A percentile compares a stretch with the other conserved stretches of the same genome.
Evolutionary conservation across 2,113 vertebrate genomes (phyloP).

Genomic region (Podocnemis expansa): DNA sequence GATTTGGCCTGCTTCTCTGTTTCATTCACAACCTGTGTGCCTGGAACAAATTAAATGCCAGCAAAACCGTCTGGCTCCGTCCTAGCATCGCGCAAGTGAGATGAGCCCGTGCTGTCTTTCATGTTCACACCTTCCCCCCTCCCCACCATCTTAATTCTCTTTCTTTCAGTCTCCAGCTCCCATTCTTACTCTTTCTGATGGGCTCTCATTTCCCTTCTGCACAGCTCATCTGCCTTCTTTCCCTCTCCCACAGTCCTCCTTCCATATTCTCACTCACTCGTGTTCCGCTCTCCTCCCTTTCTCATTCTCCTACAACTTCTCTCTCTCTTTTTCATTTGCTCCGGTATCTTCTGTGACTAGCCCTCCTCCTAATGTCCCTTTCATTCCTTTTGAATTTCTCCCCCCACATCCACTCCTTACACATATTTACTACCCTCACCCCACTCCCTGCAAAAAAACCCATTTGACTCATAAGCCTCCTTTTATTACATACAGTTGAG

Average conservation of each 20-base stretch:
- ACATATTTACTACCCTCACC: neutral
- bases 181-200: neutral
- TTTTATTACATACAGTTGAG: neutral
- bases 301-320: neutral
- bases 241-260: neutral
- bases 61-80: neutral
- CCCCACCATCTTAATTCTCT: neutral
- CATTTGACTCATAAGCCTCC: neutral
- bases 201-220: rapidly evolving
- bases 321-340: neutral
- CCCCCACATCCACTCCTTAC: neutral
- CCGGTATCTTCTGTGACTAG: neutral
- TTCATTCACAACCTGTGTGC: neutral
- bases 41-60: conserved; percentile 17
- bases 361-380: neutral
- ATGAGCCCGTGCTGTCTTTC: neutral
- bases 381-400: neutral
- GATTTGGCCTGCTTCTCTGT: neutral
- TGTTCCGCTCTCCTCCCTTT: neutral
- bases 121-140: rapidly evolving
- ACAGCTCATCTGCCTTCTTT: neutral
- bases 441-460: neutral
- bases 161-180: neutral
- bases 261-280: neutral
- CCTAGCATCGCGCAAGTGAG: neutral